A percentile compares a stretch with the other conserved stretches of the same genome.
Conservation (phyloP, 2,888 invertebrate genomes). For the Pecten maximus region DNA sequence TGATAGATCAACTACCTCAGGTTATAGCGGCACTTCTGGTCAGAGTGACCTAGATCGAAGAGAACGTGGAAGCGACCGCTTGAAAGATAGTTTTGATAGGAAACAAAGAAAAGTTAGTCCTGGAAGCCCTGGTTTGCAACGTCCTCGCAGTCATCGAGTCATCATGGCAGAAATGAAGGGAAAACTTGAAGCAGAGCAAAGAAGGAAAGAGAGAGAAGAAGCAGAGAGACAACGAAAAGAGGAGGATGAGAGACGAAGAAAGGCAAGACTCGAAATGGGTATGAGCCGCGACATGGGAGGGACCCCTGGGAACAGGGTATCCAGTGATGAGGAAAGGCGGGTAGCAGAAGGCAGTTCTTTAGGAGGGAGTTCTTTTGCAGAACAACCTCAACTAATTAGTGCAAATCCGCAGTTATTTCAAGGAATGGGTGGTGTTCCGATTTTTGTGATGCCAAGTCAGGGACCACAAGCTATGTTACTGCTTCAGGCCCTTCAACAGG, state of each 20-base stretch:
- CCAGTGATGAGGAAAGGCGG: not conserved
- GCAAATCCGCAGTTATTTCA: slow-evolving; percentile 41
- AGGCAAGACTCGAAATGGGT: slow-evolving; percentile 39
- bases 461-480: slow-evolving; percentile 67
- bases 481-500: slow-evolving; percentile 69
- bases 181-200: slow-evolving; percentile 60
- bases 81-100: not conserved
- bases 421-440: slow-evolving; percentile 58
- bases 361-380: not conserved
- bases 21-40: not conserved
- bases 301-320: not conserved
- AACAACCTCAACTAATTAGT: not conserved
- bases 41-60: not conserved
- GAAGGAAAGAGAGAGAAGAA: slow-evolving; percentile 56
- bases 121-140: slow-evolving; percentile 33
- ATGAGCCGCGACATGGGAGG: slow-evolving; percentile 11
- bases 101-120: not conserved
- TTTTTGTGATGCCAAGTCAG: slow-evolving; percentile 69
- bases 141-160: slow-evolving; percentile 63
- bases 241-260: slow-evolving; percentile 52
- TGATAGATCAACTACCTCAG: slow-evolving; percentile 2
- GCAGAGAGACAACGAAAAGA: slow-evolving; percentile 55
- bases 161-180: slow-evolving; percentile 64
- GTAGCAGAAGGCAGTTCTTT: not conserved
- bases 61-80: not conserved